These are phyloP conservation scores for Corbicula japonica DNA, from an alignment of 2,888 invertebrate genomes.

Conservation along the genomic window DNA sequence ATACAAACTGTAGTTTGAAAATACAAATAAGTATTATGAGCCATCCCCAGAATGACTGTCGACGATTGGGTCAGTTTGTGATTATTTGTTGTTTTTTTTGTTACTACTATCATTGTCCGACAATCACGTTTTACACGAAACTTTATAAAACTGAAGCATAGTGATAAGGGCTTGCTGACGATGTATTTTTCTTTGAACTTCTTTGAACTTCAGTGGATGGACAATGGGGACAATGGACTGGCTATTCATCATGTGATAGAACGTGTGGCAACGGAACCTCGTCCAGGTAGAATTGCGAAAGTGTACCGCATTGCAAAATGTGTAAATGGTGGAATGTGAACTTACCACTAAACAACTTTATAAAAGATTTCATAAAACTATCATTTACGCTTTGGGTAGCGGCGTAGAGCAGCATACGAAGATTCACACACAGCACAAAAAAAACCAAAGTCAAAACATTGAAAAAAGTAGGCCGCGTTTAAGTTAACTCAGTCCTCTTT, in stretches of 20 bases:
- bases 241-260: constrained; percentile 37
- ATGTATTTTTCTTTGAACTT: no score
- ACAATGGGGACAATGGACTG: constrained; percentile 42
- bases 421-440: no score
- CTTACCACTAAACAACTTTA: background rate
- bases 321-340: background rate
- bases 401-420: background rate
- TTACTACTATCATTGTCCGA: background rate
- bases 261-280: constrained; percentile 50
- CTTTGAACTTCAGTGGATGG: constrained; percentile 48
- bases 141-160: no score
- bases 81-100: background rate
- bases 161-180: no score
- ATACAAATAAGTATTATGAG: background rate
- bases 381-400: background rate
- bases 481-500: no score
- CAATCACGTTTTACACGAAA: background rate
- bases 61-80: background rate
- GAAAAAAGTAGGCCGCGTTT: no score
- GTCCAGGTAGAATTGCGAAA: constrained; percentile 22
- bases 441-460: no score
- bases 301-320: background rate
- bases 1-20: no score
- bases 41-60: background rate
- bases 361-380: background rate